Conservation (phyloP, 2,113 vertebrate species). For the Poeciliopsis occidentalis region DNA sequence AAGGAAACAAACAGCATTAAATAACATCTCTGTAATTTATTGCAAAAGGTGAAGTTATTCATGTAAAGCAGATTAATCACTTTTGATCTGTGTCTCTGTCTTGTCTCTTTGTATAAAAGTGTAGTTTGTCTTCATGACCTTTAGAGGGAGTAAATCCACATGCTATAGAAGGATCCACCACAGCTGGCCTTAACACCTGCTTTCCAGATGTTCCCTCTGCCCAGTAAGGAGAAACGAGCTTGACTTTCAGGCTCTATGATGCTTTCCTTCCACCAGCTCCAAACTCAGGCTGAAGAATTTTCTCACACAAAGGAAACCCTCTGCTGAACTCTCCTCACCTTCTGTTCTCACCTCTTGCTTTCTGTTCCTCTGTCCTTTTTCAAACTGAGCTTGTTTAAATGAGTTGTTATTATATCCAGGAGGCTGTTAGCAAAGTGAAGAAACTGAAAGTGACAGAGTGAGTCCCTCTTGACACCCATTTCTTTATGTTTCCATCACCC, state of each 20-base stretch:
- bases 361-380: constrained; percentile 42
- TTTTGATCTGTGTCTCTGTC: not conserved
- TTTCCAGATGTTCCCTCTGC: constrained; percentile 76
- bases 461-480: constrained; percentile 38
- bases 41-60: not conserved
- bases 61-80: not conserved
- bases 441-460: constrained; percentile 51
- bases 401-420: constrained; percentile 28
- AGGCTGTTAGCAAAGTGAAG: constrained; percentile 25
- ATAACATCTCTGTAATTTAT: not conserved
- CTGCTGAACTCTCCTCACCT: constrained; percentile 42
- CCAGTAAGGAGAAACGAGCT: constrained; percentile 59
- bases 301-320: constrained; percentile 36
- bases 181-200: constrained; percentile 78
- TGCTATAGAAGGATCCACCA: constrained; percentile 13
- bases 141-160: constrained; percentile 70
- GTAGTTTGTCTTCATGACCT: constrained; percentile 48
- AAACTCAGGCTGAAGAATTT: not conserved
- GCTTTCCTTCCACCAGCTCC: constrained; percentile 18
- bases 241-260: constrained; percentile 63
- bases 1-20: not conserved
- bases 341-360: constrained; percentile 30
- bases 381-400: constrained; percentile 47
- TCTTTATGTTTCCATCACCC: constrained; percentile 28
- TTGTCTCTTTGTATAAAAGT: not conserved